Conservation (phyloP, 2,888 invertebrate species). For the Teleiodes luculella region DNA sequence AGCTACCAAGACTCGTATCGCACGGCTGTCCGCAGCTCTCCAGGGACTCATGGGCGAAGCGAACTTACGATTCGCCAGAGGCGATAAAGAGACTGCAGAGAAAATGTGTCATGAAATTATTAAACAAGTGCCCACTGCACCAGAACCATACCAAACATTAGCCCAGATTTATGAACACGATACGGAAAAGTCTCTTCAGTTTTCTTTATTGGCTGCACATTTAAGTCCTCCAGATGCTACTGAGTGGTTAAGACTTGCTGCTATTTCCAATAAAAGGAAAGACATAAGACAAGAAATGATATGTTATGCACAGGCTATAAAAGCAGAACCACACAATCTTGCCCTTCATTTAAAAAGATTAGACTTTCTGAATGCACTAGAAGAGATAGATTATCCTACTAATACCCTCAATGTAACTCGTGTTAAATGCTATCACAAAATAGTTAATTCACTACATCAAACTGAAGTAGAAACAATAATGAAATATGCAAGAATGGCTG, state of each 20-base stretch:
- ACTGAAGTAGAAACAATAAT: constrained; percentile 81
- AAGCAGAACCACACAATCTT: constrained; percentile 83
- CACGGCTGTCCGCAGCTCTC: constrained; percentile 81
- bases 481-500: constrained; percentile 84
- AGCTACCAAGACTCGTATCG: constrained; percentile 42
- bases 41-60: constrained; percentile 97
- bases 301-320: constrained; percentile 90
- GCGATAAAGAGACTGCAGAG: constrained; percentile 90
- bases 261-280: constrained; percentile 84
- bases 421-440: constrained; percentile 85
- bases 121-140: constrained; percentile 90
- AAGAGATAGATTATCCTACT: constrained; percentile 59
- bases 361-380: constrained; percentile 81
- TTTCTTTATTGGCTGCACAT: constrained; percentile 90
- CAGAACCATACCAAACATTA: constrained; percentile 93
- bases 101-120: constrained; percentile 96
- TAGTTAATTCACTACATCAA: constrained; percentile 81
- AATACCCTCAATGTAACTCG: constrained; percentile 61
- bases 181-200: constrained; percentile 89
- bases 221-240: constrained; percentile 87
- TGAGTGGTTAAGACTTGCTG: constrained; percentile 92
- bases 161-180: constrained; percentile 93
- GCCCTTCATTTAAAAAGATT: constrained; percentile 85
- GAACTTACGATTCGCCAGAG: constrained; percentile 90
- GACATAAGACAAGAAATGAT: constrained; percentile 88